phyloP scores from a whole-genome alignment of 2,797 vertebrate species.

The Leptatherina wallacei region DNA sequence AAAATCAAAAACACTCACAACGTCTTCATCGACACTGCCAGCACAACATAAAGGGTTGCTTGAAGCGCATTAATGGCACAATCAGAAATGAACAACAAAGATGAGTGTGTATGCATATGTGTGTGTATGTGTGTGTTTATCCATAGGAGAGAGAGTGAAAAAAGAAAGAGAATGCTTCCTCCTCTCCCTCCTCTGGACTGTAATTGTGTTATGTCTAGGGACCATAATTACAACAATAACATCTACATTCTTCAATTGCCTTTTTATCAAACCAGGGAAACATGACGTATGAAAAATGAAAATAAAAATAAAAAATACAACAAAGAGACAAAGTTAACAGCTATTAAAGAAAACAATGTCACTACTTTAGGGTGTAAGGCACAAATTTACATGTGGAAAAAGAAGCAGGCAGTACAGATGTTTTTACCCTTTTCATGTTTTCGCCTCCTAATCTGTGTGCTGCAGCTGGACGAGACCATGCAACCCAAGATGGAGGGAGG shows the following conservation, averaged over 20 bases:
- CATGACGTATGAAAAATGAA: slow-evolving; percentile 75
- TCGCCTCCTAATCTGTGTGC: slow-evolving; percentile 56
- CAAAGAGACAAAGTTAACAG: slow-evolving; percentile 86
- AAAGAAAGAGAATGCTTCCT: slow-evolving; percentile 35
- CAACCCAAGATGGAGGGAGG: slow-evolving; percentile 76
- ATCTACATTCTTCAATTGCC: slow-evolving; percentile 87
- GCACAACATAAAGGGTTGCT: slow-evolving; percentile 78
- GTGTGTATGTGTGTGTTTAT: slow-evolving; percentile 21
- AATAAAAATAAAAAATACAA: slow-evolving; percentile 71
- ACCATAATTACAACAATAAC: slow-evolving; percentile 84
- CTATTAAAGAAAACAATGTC: slow-evolving; percentile 89
- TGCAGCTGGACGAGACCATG: slow-evolving; percentile 32
- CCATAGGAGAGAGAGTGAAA: slow-evolving; percentile 31
- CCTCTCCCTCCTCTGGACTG: slow-evolving; percentile 32
- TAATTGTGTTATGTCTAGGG: slow-evolving; percentile 76
- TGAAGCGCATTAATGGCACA: slow-evolving; percentile 88
- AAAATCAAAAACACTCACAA: slow-evolving; percentile 79
- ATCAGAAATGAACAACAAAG: slow-evolving; percentile 84
- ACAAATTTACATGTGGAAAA: slow-evolving; percentile 99
- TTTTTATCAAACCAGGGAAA: slow-evolving; percentile 86
- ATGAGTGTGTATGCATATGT: slow-evolving; percentile 57
- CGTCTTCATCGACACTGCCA: slow-evolving; percentile 80
- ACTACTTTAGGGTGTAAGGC: slow-evolving; percentile 99
- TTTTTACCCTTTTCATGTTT: slow-evolving; percentile 45
- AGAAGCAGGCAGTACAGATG: slow-evolving; percentile 88